phyloP scores from a whole-genome alignment of 2,113 vertebrate species.

The Synodontis membranacea region DNA sequence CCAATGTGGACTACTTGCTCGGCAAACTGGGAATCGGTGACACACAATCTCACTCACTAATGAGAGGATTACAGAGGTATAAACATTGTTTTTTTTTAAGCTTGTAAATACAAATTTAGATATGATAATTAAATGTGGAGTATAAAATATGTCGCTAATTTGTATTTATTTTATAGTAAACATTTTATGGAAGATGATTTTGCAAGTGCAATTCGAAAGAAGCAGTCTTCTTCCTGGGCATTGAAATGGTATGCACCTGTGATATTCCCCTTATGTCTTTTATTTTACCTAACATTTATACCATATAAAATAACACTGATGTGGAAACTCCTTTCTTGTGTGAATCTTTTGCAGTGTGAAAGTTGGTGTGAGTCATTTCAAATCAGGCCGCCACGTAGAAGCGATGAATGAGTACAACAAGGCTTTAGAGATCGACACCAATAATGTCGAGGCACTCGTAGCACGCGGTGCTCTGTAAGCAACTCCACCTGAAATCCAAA shows the following conservation, averaged over 20 bases:
- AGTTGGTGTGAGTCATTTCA: conserved; percentile 93
- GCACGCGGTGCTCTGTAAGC: conserved; percentile 96
- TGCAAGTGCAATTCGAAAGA: conserved; percentile 86
- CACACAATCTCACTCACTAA: conserved; percentile 87
- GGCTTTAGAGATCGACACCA: conserved; percentile 90
- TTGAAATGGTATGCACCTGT: conserved; percentile 88
- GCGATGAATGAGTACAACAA: conserved; percentile 99
- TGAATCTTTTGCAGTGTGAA: conserved; percentile 79
- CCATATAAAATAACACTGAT: neutral
- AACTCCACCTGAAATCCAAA: neutral
- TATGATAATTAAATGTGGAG: neutral
- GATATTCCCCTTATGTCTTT: neutral
- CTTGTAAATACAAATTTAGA: neutral
- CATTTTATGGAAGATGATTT: conserved; percentile 90
- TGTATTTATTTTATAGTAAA: conserved; percentile 73
- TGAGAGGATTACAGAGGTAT: conserved; percentile 95
- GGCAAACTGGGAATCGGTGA: conserved; percentile 89
- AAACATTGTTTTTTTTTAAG: neutral
- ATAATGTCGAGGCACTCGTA: conserved; percentile 93
- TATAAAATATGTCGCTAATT: neutral
- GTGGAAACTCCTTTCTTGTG: neutral
- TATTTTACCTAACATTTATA: neutral
- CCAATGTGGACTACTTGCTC: conserved; percentile 88
- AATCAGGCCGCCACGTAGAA: conserved; percentile 87
- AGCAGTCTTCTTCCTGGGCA: conserved; percentile 94